Conservation (phyloP, 2,797 vertebrate species). For the Anolis apletophallus region DNA sequence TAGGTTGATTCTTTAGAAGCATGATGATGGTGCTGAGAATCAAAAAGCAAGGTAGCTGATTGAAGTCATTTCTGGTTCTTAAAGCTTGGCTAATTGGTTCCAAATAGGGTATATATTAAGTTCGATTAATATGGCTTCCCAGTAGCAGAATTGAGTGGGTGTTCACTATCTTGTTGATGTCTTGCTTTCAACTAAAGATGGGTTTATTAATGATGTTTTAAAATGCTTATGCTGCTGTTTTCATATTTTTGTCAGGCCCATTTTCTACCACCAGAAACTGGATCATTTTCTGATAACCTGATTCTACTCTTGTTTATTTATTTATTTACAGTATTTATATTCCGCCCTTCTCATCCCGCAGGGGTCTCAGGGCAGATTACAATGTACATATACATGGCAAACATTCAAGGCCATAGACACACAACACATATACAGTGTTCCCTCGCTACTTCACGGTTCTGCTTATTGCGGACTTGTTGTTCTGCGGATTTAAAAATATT, state of each 20-base stretch:
- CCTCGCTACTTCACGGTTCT: too few species aligned
- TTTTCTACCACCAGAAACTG: not conserved
- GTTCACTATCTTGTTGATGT: not conserved
- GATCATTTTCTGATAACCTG: not conserved
- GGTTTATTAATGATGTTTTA: not conserved
- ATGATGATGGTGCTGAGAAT: constrained; percentile 27
- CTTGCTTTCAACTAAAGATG: not conserved
- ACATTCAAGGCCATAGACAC: too few species aligned
- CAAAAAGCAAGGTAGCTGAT: constrained; percentile 34
- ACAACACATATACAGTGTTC: too few species aligned
- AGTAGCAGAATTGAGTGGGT: not conserved
- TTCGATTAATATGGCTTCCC: not conserved
- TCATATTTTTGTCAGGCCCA: not conserved
- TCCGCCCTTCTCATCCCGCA: too few species aligned
- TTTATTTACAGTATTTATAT: too few species aligned
- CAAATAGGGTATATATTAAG: not conserved
- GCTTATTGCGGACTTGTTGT: too few species aligned
- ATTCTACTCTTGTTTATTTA: too few species aligned
- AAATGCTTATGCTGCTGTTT: not conserved
- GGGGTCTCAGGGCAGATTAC: too few species aligned
- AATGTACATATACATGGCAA: too few species aligned
- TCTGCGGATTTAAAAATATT: too few species aligned
- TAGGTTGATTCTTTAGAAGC: constrained; percentile 52
- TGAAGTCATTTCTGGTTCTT: constrained; percentile 31
- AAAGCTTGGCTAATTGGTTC: not conserved